A percentile compares a stretch with the other conserved stretches of the same genome.
Evolutionary conservation across 2,888 invertebrate species (phyloP).

Genomic region (Hyppa rectilinea): DNA sequence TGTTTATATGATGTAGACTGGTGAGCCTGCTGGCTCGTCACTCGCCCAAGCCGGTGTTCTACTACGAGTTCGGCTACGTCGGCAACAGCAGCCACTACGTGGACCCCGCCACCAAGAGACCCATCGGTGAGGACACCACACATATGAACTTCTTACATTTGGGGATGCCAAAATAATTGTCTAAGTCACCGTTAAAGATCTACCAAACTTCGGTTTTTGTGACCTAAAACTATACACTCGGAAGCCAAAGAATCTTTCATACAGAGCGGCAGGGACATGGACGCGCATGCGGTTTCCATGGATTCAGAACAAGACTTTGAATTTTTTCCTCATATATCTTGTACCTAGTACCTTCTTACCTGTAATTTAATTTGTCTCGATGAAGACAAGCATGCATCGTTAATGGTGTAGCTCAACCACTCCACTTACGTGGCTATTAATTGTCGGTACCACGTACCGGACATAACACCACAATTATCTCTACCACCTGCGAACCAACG

Average conservation of each 20-base stretch:
- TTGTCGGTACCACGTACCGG: background rate
- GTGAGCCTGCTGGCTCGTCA: constrained; percentile 77
- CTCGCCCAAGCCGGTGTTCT: constrained; percentile 74
- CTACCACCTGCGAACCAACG: background rate
- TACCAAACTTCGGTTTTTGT: background rate
- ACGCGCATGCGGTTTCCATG: too few relatives aligned
- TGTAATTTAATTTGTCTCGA: background rate
- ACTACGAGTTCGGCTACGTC: constrained; percentile 79
- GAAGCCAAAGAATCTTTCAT: background rate
- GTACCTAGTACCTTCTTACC: background rate
- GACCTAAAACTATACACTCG: background rate
- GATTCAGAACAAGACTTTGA: too few relatives aligned
- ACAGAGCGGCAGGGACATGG: too few relatives aligned
- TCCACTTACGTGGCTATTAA: too few relatives aligned
- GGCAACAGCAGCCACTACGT: constrained; percentile 79
- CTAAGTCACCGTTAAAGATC: background rate
- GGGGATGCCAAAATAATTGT: background rate
- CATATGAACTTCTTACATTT: background rate
- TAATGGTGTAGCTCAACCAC: background rate
- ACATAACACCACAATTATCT: background rate
- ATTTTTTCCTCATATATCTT: background rate
- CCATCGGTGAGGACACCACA: constrained; percentile 69
- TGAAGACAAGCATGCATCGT: background rate
- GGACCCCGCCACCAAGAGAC: constrained; percentile 75
- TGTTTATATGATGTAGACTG: too few relatives aligned